Base-by-base conservation (phyloP, 2,888 invertebrate genomes). In the Drosophila tanythrix region DNA sequence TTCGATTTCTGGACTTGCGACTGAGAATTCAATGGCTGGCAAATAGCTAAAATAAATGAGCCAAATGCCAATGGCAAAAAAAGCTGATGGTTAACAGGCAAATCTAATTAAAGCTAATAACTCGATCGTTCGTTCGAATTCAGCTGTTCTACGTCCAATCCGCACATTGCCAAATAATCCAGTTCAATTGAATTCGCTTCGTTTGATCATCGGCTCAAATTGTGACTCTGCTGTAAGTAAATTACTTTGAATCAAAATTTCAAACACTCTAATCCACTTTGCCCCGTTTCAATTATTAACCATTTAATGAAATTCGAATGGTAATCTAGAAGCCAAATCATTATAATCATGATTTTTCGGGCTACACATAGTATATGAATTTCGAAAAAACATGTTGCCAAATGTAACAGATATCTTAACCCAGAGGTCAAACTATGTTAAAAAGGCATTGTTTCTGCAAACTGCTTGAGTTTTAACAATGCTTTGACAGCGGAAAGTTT, bases 51-150 rank as follows among this genome's bases (percentile, higher is more conserved):
- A 66, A 66, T 74, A 79, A 79, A 74, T 77, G 75, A 66, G 29
- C 63, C 75, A 70, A 51, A 79, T 71, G 69, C 76, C 76, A 73
- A 52, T 63, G 58, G 67, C 72, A 68, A 72, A 62, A 60, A 50
- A 61, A 53, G 52, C 80, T 75, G 81, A 76, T 78, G 76, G 66
- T 72, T 55, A 76, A 81, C 78, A 78, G 77, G 72, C 76, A 78
- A 80, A 76, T 78, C 78, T 80, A 78, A 78, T 78, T 78, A 80
- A 72, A 80, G 72, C 68, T 63, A 76, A 78, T 80, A 80, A 58
- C 56, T 74, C 63, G 43, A 50, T 63, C 31, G 35, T 18, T 36
- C 51, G 18, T 11, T 46, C 57, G 15, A n/a, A 13, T 46, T 38
- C 57, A 73, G 38, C 55, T 56, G 3, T 55, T 36, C 38, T 35